A percentile compares a stretch with the other conserved stretches of the same genome.
Conservation (phyloP, 2,797 vertebrate genomes). For the Lutjanus argentimaculatus region DNA sequence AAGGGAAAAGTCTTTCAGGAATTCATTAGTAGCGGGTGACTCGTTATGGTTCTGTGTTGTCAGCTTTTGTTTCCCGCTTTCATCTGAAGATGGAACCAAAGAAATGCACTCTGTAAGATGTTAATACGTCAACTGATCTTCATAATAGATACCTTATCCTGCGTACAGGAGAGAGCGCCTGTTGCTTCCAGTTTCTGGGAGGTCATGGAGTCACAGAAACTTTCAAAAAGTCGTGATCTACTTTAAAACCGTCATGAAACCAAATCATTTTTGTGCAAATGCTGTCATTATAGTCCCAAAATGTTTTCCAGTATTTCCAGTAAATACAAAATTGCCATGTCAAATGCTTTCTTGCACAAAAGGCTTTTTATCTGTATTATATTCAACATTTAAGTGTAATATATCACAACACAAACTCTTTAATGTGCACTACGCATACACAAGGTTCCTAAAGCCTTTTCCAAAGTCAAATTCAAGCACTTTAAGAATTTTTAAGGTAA, state of each 20-base stretch:
- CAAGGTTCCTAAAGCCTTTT: no score
- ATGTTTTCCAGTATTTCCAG: not conserved
- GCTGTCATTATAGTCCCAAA: no score
- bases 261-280: not conserved
- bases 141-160: conserved; percentile 14
- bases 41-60: conserved; percentile 45
- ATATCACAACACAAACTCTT: no score
- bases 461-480: no score
- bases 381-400: no score
- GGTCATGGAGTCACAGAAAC: conserved; percentile 20
- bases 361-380: not conserved
- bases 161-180: conserved; percentile 5
- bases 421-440: no score
- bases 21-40: conserved; percentile 49
- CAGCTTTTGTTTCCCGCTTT: conserved; percentile 43
- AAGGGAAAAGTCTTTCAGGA: conserved; percentile 29
- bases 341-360: not conserved
- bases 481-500: no score
- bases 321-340: not conserved
- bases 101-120: conserved; percentile 22
- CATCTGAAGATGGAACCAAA: conserved; percentile 36
- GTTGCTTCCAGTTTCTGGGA: conserved; percentile 23
- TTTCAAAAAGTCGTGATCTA: conserved; percentile 6
- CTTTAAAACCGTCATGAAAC: not conserved
- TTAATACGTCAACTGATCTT: conserved; percentile 38